Evolutionary conservation across 2,888 invertebrate genomes (phyloP), one percentile per base, ranked within the genome.

Genomic region (Argyresthia goedartella): DNA sequence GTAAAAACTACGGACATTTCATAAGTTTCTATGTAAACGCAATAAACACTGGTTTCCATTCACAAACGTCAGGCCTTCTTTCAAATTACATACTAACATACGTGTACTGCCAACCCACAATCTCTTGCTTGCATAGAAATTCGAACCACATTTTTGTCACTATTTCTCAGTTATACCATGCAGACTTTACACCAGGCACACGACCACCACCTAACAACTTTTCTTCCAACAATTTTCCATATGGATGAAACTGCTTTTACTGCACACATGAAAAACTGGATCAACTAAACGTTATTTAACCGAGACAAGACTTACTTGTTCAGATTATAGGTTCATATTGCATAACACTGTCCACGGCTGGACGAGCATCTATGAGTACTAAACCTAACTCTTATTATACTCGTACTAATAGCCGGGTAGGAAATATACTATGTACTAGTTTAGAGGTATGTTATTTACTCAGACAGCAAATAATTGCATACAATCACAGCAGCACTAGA

Each of bases 61-160:
- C 9, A 39, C 39, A 39, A 25, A 6, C 25, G 25, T n/a, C 3
- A 8, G 3, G 39, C 39, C 39, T 11, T n/a, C 39, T 9, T 4
- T 39, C 39, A 9, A 39, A 11, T 39, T 9, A 11, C 39, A 36
- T 46, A 46, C 46, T 46, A 46, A 46, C 46, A 16, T 46, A 46
- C 25, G n/a, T 25, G 33, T 8, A 25, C 25, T 25, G 25, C 25
- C 25, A 33, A 33, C 25, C 46, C 33, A 44, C 16, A 44, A 25
- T 46, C 34, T 66, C 63, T 54, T 61, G 57, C 50, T 66, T 59
- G 55, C 65, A 66, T 41, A 68, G 60, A 54, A 67, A 70, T 53
- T 68, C 67, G 8, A 71, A 61, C 72, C 71, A 73, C 60, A 68
- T 39, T 47, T 49, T 52, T 49, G 34, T 51, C 35, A 50, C 35